Percentiles rank a stretch among this genome's conserved stretches.
Evolutionary conservation across 2,797 vertebrate genomes (phyloP).

Genomic region (Hoplostethus atlanticus): DNA sequence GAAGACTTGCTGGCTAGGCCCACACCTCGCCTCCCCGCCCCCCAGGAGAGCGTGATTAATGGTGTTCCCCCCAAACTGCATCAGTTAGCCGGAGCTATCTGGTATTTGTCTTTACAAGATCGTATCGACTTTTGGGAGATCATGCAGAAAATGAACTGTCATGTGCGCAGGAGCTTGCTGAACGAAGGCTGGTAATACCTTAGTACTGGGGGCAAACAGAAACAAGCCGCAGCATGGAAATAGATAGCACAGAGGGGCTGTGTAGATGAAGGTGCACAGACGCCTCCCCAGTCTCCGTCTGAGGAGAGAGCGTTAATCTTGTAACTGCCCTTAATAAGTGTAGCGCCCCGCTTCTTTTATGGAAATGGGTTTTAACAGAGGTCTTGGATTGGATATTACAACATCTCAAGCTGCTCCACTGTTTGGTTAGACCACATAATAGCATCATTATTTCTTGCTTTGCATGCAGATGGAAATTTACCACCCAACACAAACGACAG

Average conservation of each 20-base stretch:
- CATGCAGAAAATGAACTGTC: slow-evolving; percentile 89
- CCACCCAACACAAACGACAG: slow-evolving; percentile 43
- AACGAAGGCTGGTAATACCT: slow-evolving; percentile 77
- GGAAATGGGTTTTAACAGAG: slow-evolving; percentile 75
- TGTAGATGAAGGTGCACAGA: slow-evolving; percentile 42
- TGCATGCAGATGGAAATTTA: slow-evolving; percentile 62
- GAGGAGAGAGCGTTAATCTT: slow-evolving; percentile 57
- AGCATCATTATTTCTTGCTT: slow-evolving; percentile 75
- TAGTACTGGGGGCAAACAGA: slow-evolving; percentile 62
- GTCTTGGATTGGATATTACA: slow-evolving; percentile 73
- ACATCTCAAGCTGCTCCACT: slow-evolving; percentile 72
- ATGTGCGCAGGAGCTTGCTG: slow-evolving; percentile 73
- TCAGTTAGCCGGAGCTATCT: slow-evolving; percentile 83
- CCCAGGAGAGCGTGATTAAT: slow-evolving; percentile 80
- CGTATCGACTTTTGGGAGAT: slow-evolving; percentile 85
- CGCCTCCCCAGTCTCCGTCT: slow-evolving; percentile 39
- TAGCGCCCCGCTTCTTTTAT: slow-evolving; percentile 59
- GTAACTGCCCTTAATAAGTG: slow-evolving; percentile 68
- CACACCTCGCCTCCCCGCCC: slow-evolving; percentile 40
- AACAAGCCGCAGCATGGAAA: slow-evolving; percentile 60
- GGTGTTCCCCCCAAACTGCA: slow-evolving; percentile 73
- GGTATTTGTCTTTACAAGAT: slow-evolving; percentile 87
- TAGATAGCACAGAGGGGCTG: slow-evolving; percentile 44
- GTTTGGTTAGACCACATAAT: slow-evolving; percentile 73
- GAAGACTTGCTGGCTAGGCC: slow-evolving; percentile 71